These are phyloP conservation scores for Oxytorus armatus DNA, from an alignment of 2,888 invertebrate species.

Conservation along the genomic window DNA sequence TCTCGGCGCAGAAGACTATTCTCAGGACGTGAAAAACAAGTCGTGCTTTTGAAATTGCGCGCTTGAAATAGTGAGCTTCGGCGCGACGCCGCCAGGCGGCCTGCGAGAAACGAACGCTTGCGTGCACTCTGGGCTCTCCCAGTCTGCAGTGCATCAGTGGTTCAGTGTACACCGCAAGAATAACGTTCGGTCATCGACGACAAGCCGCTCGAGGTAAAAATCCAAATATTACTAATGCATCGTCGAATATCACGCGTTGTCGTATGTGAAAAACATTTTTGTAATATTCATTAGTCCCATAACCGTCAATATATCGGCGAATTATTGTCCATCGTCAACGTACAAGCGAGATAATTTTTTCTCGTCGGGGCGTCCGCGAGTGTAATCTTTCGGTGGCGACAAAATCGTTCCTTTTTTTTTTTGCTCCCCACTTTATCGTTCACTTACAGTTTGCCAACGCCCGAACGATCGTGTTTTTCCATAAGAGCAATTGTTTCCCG, in stretches of 20 bases:
- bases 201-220: conserved; percentile 77
- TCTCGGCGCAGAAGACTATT: no score
- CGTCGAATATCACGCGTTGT: conserved; percentile 58
- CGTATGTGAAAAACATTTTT: conserved; percentile 44
- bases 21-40: background rate
- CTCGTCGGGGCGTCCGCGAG: conserved; percentile 42
- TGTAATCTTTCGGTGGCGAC: conserved; percentile 40
- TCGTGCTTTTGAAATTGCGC: background rate
- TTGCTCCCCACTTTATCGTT: background rate
- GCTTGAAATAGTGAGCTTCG: conserved; percentile 12
- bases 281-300: conserved; percentile 7
- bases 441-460: conserved; percentile 15
- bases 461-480: no score
- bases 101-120: background rate
- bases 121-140: background rate
- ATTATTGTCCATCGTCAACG: conserved; percentile 65
- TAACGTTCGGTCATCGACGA: conserved; percentile 63
- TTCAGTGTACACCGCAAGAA: conserved; percentile 62
- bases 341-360: conserved; percentile 29
- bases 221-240: conserved; percentile 78
- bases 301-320: conserved; percentile 50
- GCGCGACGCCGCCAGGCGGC: conserved; percentile 7
- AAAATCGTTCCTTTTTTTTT: background rate
- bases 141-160: no score
- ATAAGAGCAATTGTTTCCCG: no score